Conservation (phyloP, 2,797 vertebrate species). For the Alcedo quadribrachys region DNA sequence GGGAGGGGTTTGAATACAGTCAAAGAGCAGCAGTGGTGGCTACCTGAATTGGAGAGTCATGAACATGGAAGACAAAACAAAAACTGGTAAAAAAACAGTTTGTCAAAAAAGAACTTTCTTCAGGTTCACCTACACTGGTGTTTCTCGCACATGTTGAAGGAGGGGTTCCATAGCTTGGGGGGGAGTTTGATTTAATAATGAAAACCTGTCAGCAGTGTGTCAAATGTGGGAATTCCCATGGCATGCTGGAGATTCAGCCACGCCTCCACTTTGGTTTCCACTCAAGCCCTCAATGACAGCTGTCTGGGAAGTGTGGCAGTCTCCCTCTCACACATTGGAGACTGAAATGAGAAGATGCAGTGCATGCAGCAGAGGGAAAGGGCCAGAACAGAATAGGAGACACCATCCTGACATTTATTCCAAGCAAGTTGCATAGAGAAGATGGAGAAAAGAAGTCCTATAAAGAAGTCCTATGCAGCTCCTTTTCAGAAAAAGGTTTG, state of each 20-base stretch:
- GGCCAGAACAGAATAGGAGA: background rate
- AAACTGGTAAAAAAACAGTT: background rate
- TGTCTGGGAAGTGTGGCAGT: conserved; percentile 81
- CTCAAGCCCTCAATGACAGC: conserved; percentile 78
- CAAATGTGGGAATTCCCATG: background rate
- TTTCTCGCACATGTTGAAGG: background rate
- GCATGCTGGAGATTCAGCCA: background rate
- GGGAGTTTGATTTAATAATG: background rate
- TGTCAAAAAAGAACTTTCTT: background rate
- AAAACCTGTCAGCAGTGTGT: background rate
- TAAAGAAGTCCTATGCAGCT: background rate
- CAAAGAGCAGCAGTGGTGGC: background rate
- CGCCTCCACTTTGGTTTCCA: conserved; percentile 29
- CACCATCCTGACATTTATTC: background rate
- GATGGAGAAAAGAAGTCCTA: background rate
- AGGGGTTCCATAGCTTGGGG: background rate
- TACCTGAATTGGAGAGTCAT: background rate
- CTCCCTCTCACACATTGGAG: conserved; percentile 84
- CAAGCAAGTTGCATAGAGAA: background rate
- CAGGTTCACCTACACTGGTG: background rate
- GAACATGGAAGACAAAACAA: background rate
- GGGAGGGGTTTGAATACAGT: background rate
- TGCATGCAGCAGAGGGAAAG: background rate
- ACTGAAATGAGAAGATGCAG: conserved; percentile 18
- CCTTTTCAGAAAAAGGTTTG: background rate